Percentiles rank a stretch among this genome's conserved stretches.
Evolutionary conservation across 2,888 invertebrate genomes (phyloP).

Genomic region (Cistogaster globosa): DNA sequence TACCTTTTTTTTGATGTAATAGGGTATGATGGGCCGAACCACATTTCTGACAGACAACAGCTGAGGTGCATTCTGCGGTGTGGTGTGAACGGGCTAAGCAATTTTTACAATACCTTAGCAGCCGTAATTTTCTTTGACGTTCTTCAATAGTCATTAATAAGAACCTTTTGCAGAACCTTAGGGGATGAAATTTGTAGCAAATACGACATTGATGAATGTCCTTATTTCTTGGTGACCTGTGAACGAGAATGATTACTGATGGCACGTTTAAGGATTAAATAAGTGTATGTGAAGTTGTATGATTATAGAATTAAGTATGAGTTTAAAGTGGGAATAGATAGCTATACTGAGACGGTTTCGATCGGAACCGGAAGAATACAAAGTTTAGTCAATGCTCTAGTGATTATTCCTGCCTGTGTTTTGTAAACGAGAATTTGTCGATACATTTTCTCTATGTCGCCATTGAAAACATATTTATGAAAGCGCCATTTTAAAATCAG

Average conservation of each 20-base stretch:
- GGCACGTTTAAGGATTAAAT: too few relatives aligned
- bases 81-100: background rate
- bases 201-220: background rate
- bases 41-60: background rate
- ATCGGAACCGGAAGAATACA: background rate
- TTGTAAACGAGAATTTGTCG: background rate
- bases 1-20: background rate
- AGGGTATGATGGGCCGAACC: background rate
- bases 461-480: background rate
- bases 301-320: background rate
- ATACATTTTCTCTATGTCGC: background rate
- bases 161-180: background rate
- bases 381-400: background rate
- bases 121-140: background rate
- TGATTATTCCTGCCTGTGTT: too few relatives aligned
- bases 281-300: background rate
- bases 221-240: conserved; percentile 5
- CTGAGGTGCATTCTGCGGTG: background rate
- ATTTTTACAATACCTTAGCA: background rate
- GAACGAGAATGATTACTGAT: background rate
- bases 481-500: too few relatives aligned
- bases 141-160: background rate
- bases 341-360: background rate
- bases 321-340: too few relatives aligned
- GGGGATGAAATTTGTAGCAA: conserved; percentile 8